phyloP scores from a whole-genome alignment of 64 coral and sea anemone genomes.

The Stylophora pistillata region DNA sequence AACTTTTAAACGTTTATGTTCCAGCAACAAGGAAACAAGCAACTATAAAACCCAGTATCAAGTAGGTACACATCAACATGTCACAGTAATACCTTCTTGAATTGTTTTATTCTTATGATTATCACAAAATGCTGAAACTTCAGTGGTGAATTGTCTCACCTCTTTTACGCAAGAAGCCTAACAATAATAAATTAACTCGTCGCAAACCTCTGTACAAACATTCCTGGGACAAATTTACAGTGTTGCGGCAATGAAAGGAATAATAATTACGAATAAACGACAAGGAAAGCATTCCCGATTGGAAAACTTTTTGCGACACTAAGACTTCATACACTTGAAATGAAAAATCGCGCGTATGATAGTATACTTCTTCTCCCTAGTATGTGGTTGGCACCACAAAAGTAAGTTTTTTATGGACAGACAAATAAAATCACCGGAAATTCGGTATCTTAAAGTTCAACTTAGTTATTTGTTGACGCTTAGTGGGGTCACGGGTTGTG shows the following conservation, averaged over 20 bases:
- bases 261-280: constrained; percentile 16
- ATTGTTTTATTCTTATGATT: constrained; percentile 37
- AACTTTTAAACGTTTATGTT: too few species aligned
- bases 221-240: constrained; percentile 46
- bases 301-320: neutral
- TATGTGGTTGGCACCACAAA: neutral
- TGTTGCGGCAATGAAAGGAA: constrained; percentile 47
- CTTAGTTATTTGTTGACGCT: constrained; percentile 17
- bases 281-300: constrained; percentile 1
- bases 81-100: neutral
- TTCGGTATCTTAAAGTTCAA: neutral
- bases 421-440: constrained; percentile 45
- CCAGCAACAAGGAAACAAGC: too few species aligned
- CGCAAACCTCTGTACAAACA: constrained; percentile 56
- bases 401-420: neutral
- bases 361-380: constrained; percentile 5
- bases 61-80: neutral
- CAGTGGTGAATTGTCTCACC: constrained; percentile 41
- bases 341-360: constrained; percentile 21
- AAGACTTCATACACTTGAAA: neutral
- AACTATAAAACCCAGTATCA: too few species aligned
- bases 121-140: constrained; percentile 34
- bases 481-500: constrained; percentile 3
- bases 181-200: constrained; percentile 55
- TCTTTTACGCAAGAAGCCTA: constrained; percentile 33